A percentile compares a stretch with the other conserved stretches of the same genome.
phyloP scores from a whole-genome alignment of 2,113 vertebrate genomes.

The Xenopus borealis region DNA sequence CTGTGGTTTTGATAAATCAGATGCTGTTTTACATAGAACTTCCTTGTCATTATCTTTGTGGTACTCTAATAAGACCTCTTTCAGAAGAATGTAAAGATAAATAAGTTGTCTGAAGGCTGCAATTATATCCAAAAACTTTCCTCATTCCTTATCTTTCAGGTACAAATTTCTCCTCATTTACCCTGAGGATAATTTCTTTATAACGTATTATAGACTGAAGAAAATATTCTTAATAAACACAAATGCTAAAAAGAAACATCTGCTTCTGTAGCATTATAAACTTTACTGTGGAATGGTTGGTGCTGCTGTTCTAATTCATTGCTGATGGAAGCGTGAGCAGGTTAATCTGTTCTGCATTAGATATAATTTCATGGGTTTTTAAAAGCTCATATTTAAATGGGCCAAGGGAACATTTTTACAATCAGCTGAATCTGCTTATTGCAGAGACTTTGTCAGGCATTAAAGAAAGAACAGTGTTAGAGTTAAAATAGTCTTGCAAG shows the following conservation, averaged over 20 bases:
- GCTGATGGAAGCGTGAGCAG: background rate
- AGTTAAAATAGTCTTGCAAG: background rate
- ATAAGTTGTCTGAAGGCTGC: background rate
- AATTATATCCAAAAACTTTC: background rate
- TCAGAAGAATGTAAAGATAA: background rate
- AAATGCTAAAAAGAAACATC: background rate
- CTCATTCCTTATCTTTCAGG: too few species aligned
- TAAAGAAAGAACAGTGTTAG: background rate
- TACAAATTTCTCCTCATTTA: too few species aligned
- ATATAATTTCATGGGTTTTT: background rate
- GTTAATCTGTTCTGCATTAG: background rate
- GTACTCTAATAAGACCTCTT: background rate
- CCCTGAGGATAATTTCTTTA: background rate
- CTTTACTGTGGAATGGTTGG: background rate
- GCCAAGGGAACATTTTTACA: background rate
- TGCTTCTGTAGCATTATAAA: background rate
- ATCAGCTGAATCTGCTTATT: background rate
- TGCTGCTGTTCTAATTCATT: background rate
- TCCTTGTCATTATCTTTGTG: background rate
- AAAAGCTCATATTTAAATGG: slow-evolving; percentile 3
- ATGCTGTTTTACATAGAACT: background rate
- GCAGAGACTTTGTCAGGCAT: background rate
- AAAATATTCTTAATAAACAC: background rate
- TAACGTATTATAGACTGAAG: background rate
- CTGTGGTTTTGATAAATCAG: background rate